phyloP scores from a whole-genome alignment of 2,888 invertebrate genomes.

The Temnothorax rugatulus region DNA sequence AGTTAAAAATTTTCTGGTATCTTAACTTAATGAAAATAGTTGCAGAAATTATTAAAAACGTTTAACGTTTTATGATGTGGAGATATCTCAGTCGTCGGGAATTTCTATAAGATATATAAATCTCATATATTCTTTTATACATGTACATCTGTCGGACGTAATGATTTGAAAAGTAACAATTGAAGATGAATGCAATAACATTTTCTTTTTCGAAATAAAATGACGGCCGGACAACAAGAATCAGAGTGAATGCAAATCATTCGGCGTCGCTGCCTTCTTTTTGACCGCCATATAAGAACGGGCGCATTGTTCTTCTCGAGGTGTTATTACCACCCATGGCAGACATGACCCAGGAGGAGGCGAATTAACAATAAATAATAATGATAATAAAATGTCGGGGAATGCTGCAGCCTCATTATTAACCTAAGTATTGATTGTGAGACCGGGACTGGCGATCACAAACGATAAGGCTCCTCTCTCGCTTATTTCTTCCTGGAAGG shows the following conservation, averaged over 20 bases:
- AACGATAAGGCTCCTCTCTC: conserved; percentile 72
- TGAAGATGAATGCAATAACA: conserved; percentile 15
- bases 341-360: conserved; percentile 63
- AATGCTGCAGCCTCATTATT: conserved; percentile 79
- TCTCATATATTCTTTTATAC: neutral
- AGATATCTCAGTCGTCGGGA: neutral
- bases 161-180: conserved; percentile 35
- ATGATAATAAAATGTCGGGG: conserved; percentile 80
- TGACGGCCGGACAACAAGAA: conserved; percentile 24
- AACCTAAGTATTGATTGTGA: conserved; percentile 80
- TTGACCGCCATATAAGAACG: conserved; percentile 52
- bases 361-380: conserved; percentile 81
- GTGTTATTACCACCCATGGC: conserved; percentile 74
- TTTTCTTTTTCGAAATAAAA: conserved; percentile 38
- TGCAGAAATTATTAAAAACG: neutral
- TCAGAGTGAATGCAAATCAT: conserved; percentile 55
- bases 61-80: neutral
- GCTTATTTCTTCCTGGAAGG: conserved; percentile 76
- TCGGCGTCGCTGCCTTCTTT: conserved; percentile 41
- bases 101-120: neutral
- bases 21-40: neutral
- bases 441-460: conserved; percentile 69
- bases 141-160: neutral
- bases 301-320: conserved; percentile 73
- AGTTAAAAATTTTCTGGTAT: neutral